Base-by-base conservation (phyloP, 2,888 invertebrate species). In the Archaeoteleia sp. region DNA sequence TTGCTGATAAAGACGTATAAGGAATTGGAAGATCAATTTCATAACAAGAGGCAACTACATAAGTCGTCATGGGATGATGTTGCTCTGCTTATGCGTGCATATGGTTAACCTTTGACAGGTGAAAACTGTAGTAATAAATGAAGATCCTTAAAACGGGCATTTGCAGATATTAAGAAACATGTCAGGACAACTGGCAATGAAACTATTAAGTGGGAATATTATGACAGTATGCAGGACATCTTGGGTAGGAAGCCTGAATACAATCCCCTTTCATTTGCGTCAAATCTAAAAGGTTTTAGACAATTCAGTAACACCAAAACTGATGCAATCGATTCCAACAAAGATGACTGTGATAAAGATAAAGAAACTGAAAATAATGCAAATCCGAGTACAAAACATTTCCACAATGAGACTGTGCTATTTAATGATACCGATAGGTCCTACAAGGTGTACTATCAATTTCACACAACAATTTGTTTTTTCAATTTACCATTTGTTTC, bases 21-120 rank as follows among this genome's bases (percentile, higher is more conserved):
- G 0, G 57, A 57, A 12, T 20, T 57, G 30, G 12, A 46, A 12
- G 1, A 46, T 29, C 1, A 12, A 10, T 48, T 57, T n/a, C 7
- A 23, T 9, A 43, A 57, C n/a, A 4, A 8, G n/a, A 57, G n/a
- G n/a, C n/a, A 57, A 57, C 46, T 46, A 1, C 15, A 40, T n/a
- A 39, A 39, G n/a, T 25, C n/a, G 0, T 32, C 8, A 3, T 57
- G 57, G 46, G 46, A 48, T 3, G 14, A 39, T 7, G 30, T 57
- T 2, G 29, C 57, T 1, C 29, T 15, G 9, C 5, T 48, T 1
- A 57, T 46, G 57, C 10, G 7, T 1, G 29, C 48, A 2, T 57
- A 34, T 40, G 48, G 57, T 10, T 48, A 57, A 9, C 25, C 8
- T 9, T 1, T 57, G 3, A 30, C 15, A 10, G 23, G 20, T 0